These are phyloP conservation scores for Semibalanus balanoides DNA, from an alignment of 1,140 invertebrate species.

Conservation along the genomic window DNA sequence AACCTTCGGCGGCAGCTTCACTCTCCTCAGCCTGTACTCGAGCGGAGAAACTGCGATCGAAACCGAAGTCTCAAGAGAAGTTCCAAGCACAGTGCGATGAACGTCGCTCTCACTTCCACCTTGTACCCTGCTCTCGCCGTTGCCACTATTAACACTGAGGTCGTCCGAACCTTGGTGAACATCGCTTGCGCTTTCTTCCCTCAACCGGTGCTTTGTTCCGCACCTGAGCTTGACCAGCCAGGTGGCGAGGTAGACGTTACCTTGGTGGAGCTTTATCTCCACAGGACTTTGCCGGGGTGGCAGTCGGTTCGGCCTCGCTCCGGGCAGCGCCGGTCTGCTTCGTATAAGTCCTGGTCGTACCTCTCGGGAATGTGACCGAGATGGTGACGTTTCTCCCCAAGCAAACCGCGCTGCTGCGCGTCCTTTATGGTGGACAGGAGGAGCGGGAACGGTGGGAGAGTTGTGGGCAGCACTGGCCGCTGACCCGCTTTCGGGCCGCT, in stretches of 20 bases:
- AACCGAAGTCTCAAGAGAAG: background rate
- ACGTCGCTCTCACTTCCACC: background rate
- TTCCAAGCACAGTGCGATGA: background rate
- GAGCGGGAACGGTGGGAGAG: background rate
- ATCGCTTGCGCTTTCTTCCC: background rate
- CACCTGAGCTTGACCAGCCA: no score
- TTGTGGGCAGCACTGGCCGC: background rate
- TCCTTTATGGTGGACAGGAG: background rate
- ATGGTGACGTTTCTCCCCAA: background rate
- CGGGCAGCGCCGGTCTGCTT: no score
- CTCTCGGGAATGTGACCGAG: background rate
- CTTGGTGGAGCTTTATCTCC: background rate
- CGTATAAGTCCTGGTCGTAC: background rate
- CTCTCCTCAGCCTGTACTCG: background rate
- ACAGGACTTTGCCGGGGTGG: no score
- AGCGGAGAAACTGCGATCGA: background rate
- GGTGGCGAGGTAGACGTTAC: no score
- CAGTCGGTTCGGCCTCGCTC: no score
- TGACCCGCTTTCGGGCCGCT: background rate
- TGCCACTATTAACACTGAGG: background rate
- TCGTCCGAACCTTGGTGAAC: background rate
- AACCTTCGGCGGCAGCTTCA: background rate
- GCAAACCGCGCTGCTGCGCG: background rate
- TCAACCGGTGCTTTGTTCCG: background rate
- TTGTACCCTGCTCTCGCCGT: background rate